Conservation (phyloP, 2,113 vertebrate species). For the Dipodomys merriami region DNA sequence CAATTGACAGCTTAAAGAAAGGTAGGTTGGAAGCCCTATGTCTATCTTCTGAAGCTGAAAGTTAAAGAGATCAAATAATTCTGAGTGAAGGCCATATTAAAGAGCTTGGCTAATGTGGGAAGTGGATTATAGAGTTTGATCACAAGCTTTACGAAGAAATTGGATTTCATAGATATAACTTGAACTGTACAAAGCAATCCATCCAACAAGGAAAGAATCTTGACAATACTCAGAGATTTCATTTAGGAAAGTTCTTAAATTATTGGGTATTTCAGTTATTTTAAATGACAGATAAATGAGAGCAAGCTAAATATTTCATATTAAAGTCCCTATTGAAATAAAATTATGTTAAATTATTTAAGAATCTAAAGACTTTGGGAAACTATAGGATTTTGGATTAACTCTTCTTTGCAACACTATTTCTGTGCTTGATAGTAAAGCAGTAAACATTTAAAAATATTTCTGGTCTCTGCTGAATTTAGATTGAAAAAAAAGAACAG, state of each 20-base stretch:
- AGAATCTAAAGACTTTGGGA: neutral
- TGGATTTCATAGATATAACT: constrained; percentile 53
- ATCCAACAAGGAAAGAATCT: constrained; percentile 43
- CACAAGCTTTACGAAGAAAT: constrained; percentile 43
- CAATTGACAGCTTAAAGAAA: constrained; percentile 64
- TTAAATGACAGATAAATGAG: constrained; percentile 46
- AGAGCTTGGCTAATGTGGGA: neutral
- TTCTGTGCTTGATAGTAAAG: constrained; percentile 18
- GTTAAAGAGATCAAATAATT: constrained; percentile 64
- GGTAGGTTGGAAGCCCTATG: neutral
- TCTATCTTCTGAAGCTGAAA: constrained; percentile 58
- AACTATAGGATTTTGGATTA: neutral
- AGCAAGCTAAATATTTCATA: constrained; percentile 51
- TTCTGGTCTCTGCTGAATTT: constrained; percentile 51
- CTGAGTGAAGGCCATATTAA: constrained; percentile 35
- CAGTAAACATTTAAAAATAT: constrained; percentile 48
- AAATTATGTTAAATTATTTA: constrained; percentile 45
- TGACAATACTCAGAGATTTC: constrained; percentile 16
- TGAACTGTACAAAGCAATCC: constrained; percentile 63
- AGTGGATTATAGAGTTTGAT: constrained; percentile 55
- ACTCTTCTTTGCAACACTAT: neutral
- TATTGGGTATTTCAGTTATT: constrained; percentile 57
- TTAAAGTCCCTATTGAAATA: constrained; percentile 50
- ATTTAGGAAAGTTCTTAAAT: constrained; percentile 14
- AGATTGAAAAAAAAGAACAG: constrained; percentile 56